phyloP scores from a whole-genome alignment of 2,113 vertebrate genomes.

The Gila orcuttii region DNA sequence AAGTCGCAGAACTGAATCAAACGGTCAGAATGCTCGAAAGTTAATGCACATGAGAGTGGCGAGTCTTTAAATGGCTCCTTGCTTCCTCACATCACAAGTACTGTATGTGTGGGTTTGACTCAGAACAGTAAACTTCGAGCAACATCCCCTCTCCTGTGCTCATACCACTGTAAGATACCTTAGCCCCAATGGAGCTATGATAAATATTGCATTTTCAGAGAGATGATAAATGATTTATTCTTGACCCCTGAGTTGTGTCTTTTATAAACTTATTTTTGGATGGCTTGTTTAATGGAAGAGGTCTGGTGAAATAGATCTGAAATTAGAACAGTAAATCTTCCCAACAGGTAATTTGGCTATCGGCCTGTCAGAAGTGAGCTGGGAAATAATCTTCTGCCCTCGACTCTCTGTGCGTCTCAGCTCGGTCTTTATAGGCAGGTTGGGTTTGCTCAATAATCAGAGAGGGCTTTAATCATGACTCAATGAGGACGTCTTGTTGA shows the following conservation, averaged over 20 bases:
- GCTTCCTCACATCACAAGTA: background rate
- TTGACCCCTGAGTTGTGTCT: constrained; percentile 23
- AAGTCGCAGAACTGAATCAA: background rate
- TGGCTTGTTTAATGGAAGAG: background rate
- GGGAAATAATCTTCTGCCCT: constrained; percentile 38
- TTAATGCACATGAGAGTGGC: background rate
- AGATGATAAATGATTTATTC: constrained; percentile 38
- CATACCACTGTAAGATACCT: background rate
- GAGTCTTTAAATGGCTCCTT: background rate
- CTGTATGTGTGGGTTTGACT: background rate
- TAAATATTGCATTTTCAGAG: constrained; percentile 29
- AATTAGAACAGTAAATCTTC: constrained; percentile 45
- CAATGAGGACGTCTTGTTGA: background rate
- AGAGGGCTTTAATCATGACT: constrained; percentile 26
- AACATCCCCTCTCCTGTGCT: background rate
- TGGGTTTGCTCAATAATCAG: background rate
- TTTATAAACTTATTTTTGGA: constrained; percentile 27
- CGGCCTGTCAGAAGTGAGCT: constrained; percentile 13
- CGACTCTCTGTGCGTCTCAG: background rate
- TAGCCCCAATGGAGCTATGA: background rate
- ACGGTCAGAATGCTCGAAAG: background rate
- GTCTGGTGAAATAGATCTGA: constrained; percentile 26
- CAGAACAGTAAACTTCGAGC: background rate
- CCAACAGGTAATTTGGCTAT: constrained; percentile 20
- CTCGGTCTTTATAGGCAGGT: background rate